Conservation (phyloP, 2,888 invertebrate genomes). For the Heliothis peltigera region DNA sequence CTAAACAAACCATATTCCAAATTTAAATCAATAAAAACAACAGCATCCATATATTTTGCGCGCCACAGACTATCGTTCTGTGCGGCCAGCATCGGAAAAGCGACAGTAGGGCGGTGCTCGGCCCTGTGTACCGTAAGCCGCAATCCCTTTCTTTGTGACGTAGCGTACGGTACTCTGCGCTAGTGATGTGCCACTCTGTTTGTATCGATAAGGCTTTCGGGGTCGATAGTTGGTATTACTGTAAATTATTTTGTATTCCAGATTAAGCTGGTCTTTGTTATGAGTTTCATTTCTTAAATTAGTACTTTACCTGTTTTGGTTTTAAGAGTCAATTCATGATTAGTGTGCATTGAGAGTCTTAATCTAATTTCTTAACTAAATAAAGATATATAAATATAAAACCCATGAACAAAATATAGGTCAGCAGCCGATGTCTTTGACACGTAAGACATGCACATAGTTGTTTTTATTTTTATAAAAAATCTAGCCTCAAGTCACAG, state of each 20-base stretch:
- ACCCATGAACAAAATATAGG: neutral
- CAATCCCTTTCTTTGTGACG: constrained; percentile 89
- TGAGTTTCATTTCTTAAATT: too few species aligned
- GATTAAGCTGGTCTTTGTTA: too few species aligned
- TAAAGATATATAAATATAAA: too few species aligned
- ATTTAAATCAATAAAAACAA: constrained; percentile 10
- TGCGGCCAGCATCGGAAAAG: constrained; percentile 73
- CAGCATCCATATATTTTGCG: constrained; percentile 24
- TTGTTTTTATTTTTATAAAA: constrained; percentile 1
- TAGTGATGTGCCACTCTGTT: constrained; percentile 71
- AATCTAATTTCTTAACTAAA: too few species aligned
- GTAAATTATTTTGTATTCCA: too few species aligned
- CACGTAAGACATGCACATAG: neutral
- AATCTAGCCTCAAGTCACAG: constrained; percentile 19
- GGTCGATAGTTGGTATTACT: constrained; percentile 40
- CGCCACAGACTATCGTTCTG: constrained; percentile 38
- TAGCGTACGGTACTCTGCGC: constrained; percentile 83
- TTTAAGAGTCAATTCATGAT: too few species aligned
- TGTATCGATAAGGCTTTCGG: constrained; percentile 56
- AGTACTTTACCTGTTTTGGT: too few species aligned
- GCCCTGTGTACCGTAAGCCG: constrained; percentile 81
- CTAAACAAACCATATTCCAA: neutral
- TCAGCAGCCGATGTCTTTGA: constrained; percentile 16
- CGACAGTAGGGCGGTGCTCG: constrained; percentile 82
- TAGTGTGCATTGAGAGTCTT: too few species aligned